Conservation (phyloP, 64 coral and sea anemone genomes). For the Stylophora pistillata region DNA sequence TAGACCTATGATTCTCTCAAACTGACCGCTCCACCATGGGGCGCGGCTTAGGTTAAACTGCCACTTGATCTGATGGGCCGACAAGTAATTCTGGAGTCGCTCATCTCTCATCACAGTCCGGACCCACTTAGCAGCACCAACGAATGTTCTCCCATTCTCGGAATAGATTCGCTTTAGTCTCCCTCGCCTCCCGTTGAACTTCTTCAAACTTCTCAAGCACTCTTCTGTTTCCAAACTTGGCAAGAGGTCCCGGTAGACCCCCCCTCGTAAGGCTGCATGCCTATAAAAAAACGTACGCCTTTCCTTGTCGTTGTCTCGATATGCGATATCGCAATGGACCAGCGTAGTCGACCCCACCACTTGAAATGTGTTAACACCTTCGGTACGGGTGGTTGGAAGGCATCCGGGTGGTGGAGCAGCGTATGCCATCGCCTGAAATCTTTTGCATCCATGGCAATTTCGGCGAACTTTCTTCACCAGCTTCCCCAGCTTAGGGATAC, state of each 20-base stretch:
- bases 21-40: constrained; percentile 12
- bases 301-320: neutral
- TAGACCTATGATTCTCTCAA: constrained; percentile 29
- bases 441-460: constrained; percentile 58
- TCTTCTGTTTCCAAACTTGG: constrained; percentile 27
- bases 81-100: constrained; percentile 12
- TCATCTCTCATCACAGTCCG: constrained; percentile 19
- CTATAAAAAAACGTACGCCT: too few relatives aligned
- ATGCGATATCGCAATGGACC: neutral
- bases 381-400: constrained; percentile 17
- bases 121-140: constrained; percentile 40
- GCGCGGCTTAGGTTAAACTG: constrained; percentile 41
- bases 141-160: constrained; percentile 33
- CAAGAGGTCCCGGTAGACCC: constrained; percentile 21
- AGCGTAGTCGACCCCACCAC: neutral
- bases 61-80: constrained; percentile 28
- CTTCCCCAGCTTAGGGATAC: constrained; percentile 46
- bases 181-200: neutral
- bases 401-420: constrained; percentile 43
- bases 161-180: neutral
- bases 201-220: constrained; percentile 15
- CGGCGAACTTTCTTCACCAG: constrained; percentile 52
- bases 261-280: neutral
- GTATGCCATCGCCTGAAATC: constrained; percentile 39
- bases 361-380: neutral